Base-by-base conservation (phyloP, 2,888 invertebrate genomes). In the Galeruca laticollis region DNA sequence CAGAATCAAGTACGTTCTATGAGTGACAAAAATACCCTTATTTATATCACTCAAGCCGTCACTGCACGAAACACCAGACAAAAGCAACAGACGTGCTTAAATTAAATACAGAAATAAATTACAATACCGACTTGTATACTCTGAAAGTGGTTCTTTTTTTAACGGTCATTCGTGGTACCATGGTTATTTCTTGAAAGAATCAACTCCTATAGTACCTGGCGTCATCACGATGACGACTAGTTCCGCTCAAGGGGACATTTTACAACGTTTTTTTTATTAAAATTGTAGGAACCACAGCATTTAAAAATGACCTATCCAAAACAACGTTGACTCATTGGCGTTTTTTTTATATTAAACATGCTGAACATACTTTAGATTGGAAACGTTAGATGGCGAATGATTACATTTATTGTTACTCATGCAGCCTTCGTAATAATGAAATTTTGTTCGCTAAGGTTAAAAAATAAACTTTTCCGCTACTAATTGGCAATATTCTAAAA, bases 41-140 rank as follows among this genome's bases (percentile, higher is more conserved):
- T 9, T 37, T 13, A 37, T 8, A 8, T 47, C 15, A 15, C 18
- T 8, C 10, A 10, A 47, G 47, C 47, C 47, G 47, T 47, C 47
- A 47, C 18, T 47, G 47, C 9, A 15, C 15, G 47, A 47, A 18
- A 47, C 40, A 40, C 40, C 40, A 40, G 40, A 40, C 40, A 4
- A 18, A 47, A 47, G 15, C 47, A 6, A 15, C 47, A 47, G 18
- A 47, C 47, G 47, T 47, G 47, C 47, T 47, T 47, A 47, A 47
- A 47, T 47, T 47, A 47, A 47, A 47, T 47, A 47, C 47, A 47
- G 47, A 47, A 47, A 47, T 47, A 15, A 47, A 47, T 47, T 47
- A 47, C 47, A 47, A 47, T 47, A 47, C 18, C 15, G 18, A n/a
- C 18, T 40, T 13, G n/a, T 15, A n/a, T 8, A 18, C 15, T 47